Evolutionary conservation across 2,888 invertebrate genomes (phyloP), one percentile per base, ranked within the genome.

Genomic region (Metellina segmentata): DNA sequence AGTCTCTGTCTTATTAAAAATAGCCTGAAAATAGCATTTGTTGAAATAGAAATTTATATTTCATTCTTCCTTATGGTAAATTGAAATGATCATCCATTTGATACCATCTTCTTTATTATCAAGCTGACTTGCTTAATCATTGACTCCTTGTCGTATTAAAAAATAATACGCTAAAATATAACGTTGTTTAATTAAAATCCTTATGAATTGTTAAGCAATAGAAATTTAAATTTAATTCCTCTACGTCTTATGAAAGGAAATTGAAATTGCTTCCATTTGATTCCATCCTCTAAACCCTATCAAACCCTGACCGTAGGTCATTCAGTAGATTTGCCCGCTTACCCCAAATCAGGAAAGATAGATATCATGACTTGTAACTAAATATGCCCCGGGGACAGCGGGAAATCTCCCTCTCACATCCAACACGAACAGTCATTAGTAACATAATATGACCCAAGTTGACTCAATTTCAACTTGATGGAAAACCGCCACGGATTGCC

Each of bases 401-500:
- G 49, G 16, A 78, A 78, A 49, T 70, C 51, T 78, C 78, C 53
- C 70, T 49, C 70, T 78, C 78, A 78, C 86, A 70, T 78, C 86
- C 48, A 86, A 77, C 70, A 20, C 51, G 86, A 70, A 78, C 51
- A 61, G 77, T 78, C 86, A 86, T 86, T 86, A 86, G 86, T 70
- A 77, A 75, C 78, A 78, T 78, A 86, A 86, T 86, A 78, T 51
- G 51, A 13, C 16, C 70, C 86, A 16, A 70, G 51, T 51, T 78
- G 86, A 86, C 86, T 86, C 78, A 49, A 86, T 78, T 78, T 78
- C 78, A 19, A 75, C 85, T 53, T 85, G 85, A 53, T n/a, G 85
- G 74, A 75, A 61, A 75, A 85, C 53, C 53, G 75, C 9, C 74
- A 20, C 48, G 70, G 69, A 81, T 81, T 51, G 51, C 52, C 7